A percentile compares a stretch with the other conserved stretches of the same genome.
phyloP scores from a whole-genome alignment of 2,888 invertebrate species.

The Antheraea assamensis region DNA sequence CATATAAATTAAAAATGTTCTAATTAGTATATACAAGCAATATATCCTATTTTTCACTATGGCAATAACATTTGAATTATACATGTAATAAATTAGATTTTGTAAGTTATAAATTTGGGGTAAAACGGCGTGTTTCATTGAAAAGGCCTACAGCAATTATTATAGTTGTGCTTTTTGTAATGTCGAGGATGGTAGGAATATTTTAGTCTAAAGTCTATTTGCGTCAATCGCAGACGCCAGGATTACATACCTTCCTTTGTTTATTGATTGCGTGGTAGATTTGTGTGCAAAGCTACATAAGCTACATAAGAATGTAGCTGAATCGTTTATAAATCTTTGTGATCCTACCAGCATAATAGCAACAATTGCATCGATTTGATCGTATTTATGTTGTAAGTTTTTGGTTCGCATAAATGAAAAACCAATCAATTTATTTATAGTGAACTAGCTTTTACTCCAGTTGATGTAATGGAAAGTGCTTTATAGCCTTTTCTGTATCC shows the following conservation, averaged over 20 bases:
- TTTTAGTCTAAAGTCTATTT: background rate
- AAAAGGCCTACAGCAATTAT: background rate
- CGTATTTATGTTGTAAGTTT: background rate
- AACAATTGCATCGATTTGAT: background rate
- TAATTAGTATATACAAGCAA: slow-evolving; percentile 20
- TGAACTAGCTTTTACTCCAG: background rate
- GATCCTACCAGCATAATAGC: background rate
- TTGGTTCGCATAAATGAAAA: background rate
- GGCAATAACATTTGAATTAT: background rate
- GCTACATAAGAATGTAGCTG: background rate
- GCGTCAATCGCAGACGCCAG: background rate
- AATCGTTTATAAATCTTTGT: background rate
- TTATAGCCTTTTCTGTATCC: no score
- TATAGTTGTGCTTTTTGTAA: background rate
- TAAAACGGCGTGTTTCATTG: background rate
- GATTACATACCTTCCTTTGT: slow-evolving; percentile 7
- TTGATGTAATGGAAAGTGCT: no score
- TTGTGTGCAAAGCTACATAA: background rate
- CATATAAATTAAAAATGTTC: slow-evolving; percentile 15
- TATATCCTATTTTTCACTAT: slow-evolving; percentile 21
- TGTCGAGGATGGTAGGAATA: background rate
- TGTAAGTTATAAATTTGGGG: background rate
- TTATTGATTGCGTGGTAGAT: background rate
- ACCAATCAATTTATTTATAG: background rate
- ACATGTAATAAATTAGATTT: background rate